Conservation (phyloP, 2,888 invertebrate genomes). For the Drosophila formosana region DNA sequence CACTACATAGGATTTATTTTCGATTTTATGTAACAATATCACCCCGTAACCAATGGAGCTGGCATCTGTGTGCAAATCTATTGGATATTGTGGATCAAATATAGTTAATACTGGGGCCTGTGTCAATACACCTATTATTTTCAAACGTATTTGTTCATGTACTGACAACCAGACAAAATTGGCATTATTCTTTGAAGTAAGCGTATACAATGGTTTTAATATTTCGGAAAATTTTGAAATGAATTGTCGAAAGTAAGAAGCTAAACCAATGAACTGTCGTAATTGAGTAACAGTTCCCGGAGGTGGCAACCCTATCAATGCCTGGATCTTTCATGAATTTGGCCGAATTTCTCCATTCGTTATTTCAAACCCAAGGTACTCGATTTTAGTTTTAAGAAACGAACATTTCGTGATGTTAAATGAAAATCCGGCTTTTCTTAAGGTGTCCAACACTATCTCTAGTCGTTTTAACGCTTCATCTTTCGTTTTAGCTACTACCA, state of each 20-base stretch:
- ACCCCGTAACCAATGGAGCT: too few relatives aligned
- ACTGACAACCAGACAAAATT: neutral
- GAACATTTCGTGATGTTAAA: constrained; percentile 6
- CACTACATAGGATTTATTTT: too few relatives aligned
- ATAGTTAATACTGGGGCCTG: too few relatives aligned
- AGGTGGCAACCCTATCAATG: constrained; percentile 5
- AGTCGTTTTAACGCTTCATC: constrained; percentile 1
- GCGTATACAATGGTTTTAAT: too few relatives aligned
- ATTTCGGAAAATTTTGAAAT: neutral
- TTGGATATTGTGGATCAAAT: too few relatives aligned
- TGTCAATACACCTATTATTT: constrained; percentile 2
- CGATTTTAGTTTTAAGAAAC: constrained; percentile 12
- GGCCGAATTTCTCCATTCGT: neutral
- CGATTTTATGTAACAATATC: too few relatives aligned
- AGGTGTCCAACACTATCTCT: constrained; percentile 7
- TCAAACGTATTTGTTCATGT: constrained; percentile 2
- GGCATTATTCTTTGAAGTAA: neutral
- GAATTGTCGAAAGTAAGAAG: constrained; percentile 2
- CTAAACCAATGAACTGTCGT: neutral
- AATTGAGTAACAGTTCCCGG: neutral
- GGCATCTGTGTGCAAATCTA: too few relatives aligned
- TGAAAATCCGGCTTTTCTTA: neutral
- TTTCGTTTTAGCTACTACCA: constrained; percentile 10
- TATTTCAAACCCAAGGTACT: constrained; percentile 13
- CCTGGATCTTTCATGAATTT: neutral